Base-by-base conservation (phyloP, 2,113 vertebrate species). In the Myrmecophaga tridactyla region DNA sequence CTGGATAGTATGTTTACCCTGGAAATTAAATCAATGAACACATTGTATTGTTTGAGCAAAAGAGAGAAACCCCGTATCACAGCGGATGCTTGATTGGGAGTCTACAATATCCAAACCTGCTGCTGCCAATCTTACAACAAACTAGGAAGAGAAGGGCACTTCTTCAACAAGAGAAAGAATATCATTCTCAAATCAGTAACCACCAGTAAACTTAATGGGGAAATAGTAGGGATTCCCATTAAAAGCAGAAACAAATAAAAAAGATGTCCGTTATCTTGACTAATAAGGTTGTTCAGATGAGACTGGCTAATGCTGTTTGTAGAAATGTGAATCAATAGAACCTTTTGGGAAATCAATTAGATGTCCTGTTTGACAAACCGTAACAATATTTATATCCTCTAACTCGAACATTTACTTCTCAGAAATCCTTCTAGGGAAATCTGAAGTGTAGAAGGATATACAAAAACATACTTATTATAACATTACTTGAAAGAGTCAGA, bases 401-500 rank as follows among this genome's bases (percentile, higher is more conserved):
- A 53, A 51, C 39, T 75, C 67, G 89, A 75, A 65, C 53, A 60
- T 86, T 90, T 48, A 48, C 86, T 75, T 89, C 89, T 92, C 62
- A 60, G 69, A 92, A 76, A 86, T 92, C 72, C 62, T 95, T 60
- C 85, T 86, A 70, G 70, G 80, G 53, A 89, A 94, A 89, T 92
- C 23, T 15, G 67, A 48, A 92, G 34, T 75, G n/a, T 86, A 89
- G 36, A 51, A 10, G 20, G 85, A 86, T 76, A 81, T 58, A 62
- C 31, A 31, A 86, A 76, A 69, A 92, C 34, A 21, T 81, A 86
- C 53, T 92, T 58, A 81, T 73, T 95, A 84, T 82, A 51, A 46
- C 67, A 43, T 94, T 85, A 73, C 67, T 94, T 87, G 90, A 76
- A 84, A 88, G 85, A 95, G 80, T 92, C 15, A 62, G 60, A 95